A percentile compares a stretch with the other conserved stretches of the same genome.
Conservation (phyloP, 2,113 vertebrate genomes). For the Gallinago media region DNA sequence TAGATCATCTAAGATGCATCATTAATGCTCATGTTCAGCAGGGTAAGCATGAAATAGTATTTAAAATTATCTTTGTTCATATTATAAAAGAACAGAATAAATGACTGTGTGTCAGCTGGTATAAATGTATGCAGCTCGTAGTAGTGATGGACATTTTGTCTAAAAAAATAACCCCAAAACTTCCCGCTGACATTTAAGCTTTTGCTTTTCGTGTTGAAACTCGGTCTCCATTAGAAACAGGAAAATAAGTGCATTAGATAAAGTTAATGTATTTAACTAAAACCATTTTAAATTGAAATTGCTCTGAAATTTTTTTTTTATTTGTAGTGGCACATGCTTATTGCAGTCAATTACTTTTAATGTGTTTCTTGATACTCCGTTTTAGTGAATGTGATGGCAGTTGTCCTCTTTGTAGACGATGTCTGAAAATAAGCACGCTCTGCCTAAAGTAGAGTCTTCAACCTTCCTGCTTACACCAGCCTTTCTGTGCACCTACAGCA, state of each 20-base stretch:
- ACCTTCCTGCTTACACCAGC: not conserved
- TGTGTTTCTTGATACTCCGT: not conserved
- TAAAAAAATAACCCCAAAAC: not conserved
- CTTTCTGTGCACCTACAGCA: not conserved
- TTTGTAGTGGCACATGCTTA: not conserved
- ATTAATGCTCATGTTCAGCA: constrained; percentile 91
- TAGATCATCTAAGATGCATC: constrained; percentile 90
- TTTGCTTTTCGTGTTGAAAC: not conserved
- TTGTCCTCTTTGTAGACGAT: not conserved
- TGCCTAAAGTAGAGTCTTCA: not conserved
- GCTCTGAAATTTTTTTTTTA: not conserved
- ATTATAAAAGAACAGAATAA: not conserved
- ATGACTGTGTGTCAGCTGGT: not conserved
- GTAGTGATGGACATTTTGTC: not conserved
- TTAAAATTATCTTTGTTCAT: not conserved
- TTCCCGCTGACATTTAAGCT: not conserved
- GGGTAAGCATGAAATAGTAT: constrained; percentile 76
- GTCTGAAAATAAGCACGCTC: not conserved
- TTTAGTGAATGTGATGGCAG: not conserved
- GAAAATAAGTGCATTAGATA: not conserved
- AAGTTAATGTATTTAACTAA: not conserved
- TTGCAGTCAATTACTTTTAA: not conserved
- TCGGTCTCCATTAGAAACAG: not conserved
- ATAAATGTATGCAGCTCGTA: not conserved
- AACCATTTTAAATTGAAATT: not conserved